Conservation (phyloP, 2,888 invertebrate genomes). For the Siphonodentalium dalli region DNA sequence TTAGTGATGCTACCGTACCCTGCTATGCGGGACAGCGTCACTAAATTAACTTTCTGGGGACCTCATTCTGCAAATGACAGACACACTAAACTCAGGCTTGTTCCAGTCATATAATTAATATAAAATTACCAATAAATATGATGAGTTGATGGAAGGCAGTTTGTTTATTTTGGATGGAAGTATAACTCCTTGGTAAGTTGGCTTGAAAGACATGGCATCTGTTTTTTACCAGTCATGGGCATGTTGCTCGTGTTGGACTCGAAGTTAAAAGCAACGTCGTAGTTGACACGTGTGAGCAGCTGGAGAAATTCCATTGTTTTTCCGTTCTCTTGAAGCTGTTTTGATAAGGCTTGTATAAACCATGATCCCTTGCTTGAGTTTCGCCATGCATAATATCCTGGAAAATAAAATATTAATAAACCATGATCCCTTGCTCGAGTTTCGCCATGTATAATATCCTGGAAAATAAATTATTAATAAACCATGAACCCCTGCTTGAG, state of each 20-base stretch:
- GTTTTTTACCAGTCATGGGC: constrained; percentile 53
- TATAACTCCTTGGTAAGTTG: constrained; percentile 60
- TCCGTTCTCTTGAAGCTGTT: constrained; percentile 48
- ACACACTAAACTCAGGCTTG: too few species aligned
- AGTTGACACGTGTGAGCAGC: constrained; percentile 61
- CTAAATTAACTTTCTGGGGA: too few species aligned
- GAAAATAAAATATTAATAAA: constrained; percentile 11
- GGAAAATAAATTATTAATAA: too few species aligned
- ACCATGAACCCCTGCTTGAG: too few species aligned
- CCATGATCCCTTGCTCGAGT: too few species aligned
- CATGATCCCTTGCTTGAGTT: constrained; percentile 62
- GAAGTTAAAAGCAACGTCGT: constrained; percentile 60
- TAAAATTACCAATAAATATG: too few species aligned
- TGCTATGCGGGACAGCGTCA: too few species aligned
- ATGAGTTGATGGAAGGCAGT: too few species aligned
- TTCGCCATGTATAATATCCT: too few species aligned
- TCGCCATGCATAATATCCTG: constrained; percentile 62
- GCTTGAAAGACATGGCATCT: constrained; percentile 60
- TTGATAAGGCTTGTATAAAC: constrained; percentile 61
- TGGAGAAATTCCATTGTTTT: constrained; percentile 45
- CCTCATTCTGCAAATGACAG: too few species aligned
- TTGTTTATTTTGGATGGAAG: constrained; percentile 40
- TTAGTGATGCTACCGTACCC: too few species aligned
- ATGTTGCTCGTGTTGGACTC: constrained; percentile 54
- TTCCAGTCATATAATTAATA: too few species aligned